Base-by-base conservation (phyloP, 2,113 vertebrate genomes). In the Hippotragus niger region DNA sequence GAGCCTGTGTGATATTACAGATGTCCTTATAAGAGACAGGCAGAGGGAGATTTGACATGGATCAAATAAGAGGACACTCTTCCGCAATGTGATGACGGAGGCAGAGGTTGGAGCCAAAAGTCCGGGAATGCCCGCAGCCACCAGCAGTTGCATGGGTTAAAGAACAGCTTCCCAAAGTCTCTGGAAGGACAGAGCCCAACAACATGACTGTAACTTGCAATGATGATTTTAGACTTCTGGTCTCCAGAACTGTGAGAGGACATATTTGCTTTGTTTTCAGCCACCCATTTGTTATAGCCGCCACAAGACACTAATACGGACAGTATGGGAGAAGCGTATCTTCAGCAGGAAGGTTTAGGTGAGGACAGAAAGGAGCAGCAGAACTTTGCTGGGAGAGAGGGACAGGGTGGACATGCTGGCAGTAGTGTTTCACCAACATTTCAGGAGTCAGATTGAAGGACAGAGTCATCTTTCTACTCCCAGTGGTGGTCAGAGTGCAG, bases 251-350 rank as follows among this genome's bases (percentile, higher is more conserved):
- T 9, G 33, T 17, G 36, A 57, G 19, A 55, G 53, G 43, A 17
- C 9, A 62, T 3, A 6, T n/a, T 15, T 21, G 15, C 25, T 50
- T 40, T 36, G 33, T n/a, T 45, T 76, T 25, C 55, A 57, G 80
- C 29, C 57, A 1, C 23, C 6, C 12, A 16, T 47, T 13, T 62
- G 55, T 62, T 50, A 45, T 0, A 60, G 50, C 29, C 3, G 13
- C 74, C 8, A 13, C 7, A 5, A 36, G 64, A 33, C 53, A 9
- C 11, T 0, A 12, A 52, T 3, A 6, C 0, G 6, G 52, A 11
- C 0, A 0, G 17, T 6, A 17, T 0, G 36, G 36, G 55, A 33
- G 27, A 12, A 3, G 11, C 2, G 17, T 45, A 1, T 4, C 5
- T 4, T 27, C 0, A 17, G 71, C 60, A 64, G 52, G n/a, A 17